Evolutionary conservation across 2,888 invertebrate genomes (phyloP).

Genomic region (Machimus atricapillus): DNA sequence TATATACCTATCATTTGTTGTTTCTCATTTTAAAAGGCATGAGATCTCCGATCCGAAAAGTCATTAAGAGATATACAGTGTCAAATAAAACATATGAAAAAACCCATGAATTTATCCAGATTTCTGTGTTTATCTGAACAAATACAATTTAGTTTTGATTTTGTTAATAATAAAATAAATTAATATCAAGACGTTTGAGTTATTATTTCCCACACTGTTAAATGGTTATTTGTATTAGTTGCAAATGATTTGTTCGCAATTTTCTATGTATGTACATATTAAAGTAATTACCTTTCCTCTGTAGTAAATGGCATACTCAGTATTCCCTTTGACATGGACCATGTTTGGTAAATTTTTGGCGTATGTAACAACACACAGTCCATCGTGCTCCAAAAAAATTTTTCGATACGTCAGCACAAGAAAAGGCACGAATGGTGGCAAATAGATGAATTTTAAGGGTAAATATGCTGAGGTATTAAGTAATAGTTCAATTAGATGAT

Average conservation of each 20-base stretch:
- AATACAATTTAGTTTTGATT: too few species aligned
- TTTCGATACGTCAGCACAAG: constrained; percentile 61
- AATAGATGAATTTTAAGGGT: constrained; percentile 57
- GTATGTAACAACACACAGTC: constrained; percentile 70
- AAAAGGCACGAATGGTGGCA: constrained; percentile 65
- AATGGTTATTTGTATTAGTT: not conserved
- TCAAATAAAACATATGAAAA: too few species aligned
- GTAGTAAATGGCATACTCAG: constrained; percentile 64
- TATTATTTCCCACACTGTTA: too few species aligned
- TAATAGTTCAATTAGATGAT: constrained; percentile 65
- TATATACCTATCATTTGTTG: too few species aligned
- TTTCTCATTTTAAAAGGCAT: too few species aligned
- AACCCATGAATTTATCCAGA: too few species aligned
- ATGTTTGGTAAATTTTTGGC: constrained; percentile 65
- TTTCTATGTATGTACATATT: not conserved
- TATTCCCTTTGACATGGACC: constrained; percentile 61
- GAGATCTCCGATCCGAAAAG: too few species aligned
- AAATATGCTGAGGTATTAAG: constrained; percentile 62
- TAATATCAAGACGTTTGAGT: too few species aligned
- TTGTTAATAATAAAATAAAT: too few species aligned
- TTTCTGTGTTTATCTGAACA: too few species aligned
- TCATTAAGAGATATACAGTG: not conserved
- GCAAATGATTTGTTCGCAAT: not conserved
- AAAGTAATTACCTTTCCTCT: constrained; percentile 54
- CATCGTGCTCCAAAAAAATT: constrained; percentile 64